phyloP scores from a whole-genome alignment of 2,888 invertebrate species.

The Calliopum simillimum region DNA sequence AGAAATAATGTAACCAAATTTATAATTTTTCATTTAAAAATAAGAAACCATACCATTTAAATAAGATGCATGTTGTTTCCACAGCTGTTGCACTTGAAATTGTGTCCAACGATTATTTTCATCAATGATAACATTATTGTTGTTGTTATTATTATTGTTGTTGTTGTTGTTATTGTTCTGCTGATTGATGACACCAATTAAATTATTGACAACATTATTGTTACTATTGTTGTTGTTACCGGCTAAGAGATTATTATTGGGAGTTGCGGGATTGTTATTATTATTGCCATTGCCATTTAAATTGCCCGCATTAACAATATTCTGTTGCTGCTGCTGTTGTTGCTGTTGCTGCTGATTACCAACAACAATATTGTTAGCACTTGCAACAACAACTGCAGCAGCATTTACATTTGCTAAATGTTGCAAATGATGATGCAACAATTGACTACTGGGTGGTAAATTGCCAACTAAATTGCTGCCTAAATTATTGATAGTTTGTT shows the following conservation, averaged over 20 bases:
- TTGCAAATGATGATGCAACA: constrained; percentile 66
- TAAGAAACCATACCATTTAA: constrained; percentile 62
- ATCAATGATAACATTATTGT: constrained; percentile 50
- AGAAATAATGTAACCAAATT: too few relatives aligned
- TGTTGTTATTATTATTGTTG: constrained; percentile 45
- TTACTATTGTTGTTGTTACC: constrained; percentile 47
- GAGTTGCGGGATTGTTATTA: constrained; percentile 49
- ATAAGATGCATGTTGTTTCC: constrained; percentile 68
- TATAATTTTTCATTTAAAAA: not conserved
- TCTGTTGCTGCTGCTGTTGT: constrained; percentile 45
- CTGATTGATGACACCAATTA: constrained; percentile 45
- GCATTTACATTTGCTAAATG: constrained; percentile 65
- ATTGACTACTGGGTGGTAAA: constrained; percentile 64
- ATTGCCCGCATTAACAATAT: constrained; percentile 43
- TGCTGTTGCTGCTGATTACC: constrained; percentile 25
- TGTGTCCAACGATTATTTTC: constrained; percentile 67
- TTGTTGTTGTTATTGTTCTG: constrained; percentile 45
- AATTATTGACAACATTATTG: constrained; percentile 49
- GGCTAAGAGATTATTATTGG: constrained; percentile 53
- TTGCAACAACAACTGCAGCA: constrained; percentile 58
- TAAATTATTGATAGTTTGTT: constrained; percentile 48
- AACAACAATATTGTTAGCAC: constrained; percentile 51
- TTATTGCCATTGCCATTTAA: constrained; percentile 54
- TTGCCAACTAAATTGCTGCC: constrained; percentile 53
- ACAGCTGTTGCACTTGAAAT: constrained; percentile 68